A percentile compares a stretch with the other conserved stretches of the same genome.
Evolutionary conservation across 2,113 vertebrate species (phyloP).

Genomic region (Vulpes lagopus): DNA sequence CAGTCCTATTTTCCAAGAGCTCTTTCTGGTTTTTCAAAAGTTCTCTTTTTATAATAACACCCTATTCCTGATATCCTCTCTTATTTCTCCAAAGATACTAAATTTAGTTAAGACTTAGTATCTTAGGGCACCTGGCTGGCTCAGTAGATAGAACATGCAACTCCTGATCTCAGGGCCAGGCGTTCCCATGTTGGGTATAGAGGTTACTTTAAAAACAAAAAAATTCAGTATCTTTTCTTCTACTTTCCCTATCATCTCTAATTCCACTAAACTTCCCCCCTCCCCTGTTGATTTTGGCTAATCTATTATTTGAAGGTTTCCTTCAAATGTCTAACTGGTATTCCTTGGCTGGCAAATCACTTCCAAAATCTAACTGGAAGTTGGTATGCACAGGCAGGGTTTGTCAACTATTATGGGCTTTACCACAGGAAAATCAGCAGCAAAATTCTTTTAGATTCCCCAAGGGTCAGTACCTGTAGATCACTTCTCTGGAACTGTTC

Average conservation of each 20-base stretch:
- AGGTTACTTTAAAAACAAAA: not conserved
- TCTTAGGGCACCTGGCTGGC: not conserved
- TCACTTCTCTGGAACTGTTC: conserved; percentile 71
- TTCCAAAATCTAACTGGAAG: conserved; percentile 56
- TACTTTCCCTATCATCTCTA: conserved; percentile 42
- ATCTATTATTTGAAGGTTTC: conserved; percentile 38
- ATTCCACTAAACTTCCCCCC: not conserved
- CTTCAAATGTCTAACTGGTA: conserved; percentile 30
- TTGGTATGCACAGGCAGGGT: not conserved
- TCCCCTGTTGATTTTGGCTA: not conserved
- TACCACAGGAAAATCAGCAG: conserved; percentile 53
- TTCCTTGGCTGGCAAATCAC: conserved; percentile 13
- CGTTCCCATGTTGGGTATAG: not conserved
- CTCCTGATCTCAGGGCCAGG: not conserved
- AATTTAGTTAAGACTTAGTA: not conserved
- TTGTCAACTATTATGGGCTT: conserved; percentile 59
- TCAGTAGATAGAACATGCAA: not conserved
- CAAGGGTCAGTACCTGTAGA: conserved; percentile 62
- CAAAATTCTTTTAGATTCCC: conserved; percentile 60
- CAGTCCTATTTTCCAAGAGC: conserved; percentile 43
- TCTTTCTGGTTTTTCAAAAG: conserved; percentile 33
- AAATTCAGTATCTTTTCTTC: not conserved
- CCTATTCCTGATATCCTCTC: not conserved
- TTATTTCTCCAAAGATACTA: conserved; percentile 38
- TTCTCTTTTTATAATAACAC: conserved; percentile 12